These are phyloP conservation scores for Taurulus bubalis DNA, from an alignment of 2,113 vertebrate species.

Conservation along the genomic window DNA sequence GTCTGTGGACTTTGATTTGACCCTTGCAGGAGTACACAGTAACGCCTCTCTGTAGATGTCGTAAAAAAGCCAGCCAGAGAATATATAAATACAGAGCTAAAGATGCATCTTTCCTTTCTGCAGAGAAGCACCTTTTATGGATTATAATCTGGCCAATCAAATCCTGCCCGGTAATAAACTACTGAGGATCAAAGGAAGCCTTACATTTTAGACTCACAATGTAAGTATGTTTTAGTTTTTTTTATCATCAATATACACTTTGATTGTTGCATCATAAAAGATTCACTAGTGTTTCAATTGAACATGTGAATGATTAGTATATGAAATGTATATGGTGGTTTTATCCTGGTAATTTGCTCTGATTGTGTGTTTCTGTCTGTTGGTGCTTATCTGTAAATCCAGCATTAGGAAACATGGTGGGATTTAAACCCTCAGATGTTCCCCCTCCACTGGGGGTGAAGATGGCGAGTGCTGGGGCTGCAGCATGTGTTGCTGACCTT, in stretches of 20 bases:
- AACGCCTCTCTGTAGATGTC: conserved; percentile 80
- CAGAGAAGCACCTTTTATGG: conserved; percentile 41
- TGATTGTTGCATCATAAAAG: neutral
- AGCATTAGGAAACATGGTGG: conserved; percentile 82
- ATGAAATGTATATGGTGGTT: neutral
- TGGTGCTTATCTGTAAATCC: neutral
- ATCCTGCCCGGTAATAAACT: conserved; percentile 22
- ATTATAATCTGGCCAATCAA: conserved; percentile 60
- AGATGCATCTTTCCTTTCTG: conserved; percentile 48
- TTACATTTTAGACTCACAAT: conserved; percentile 1
- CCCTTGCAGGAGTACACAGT: conserved; percentile 54
- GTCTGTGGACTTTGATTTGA: conserved; percentile 83
- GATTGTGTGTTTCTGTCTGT: conserved; percentile 9
- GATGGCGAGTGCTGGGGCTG: conserved; percentile 87
- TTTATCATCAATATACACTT: conserved; percentile 3
- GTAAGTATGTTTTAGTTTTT: conserved; percentile 66
- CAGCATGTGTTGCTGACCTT: conserved; percentile 88
- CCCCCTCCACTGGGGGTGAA: conserved; percentile 86
- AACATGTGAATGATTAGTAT: conserved; percentile 1
- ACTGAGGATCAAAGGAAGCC: conserved; percentile 27
- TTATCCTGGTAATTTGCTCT: neutral
- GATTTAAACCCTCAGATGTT: conserved; percentile 83
- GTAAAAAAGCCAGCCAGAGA: conserved; percentile 59
- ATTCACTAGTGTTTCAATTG: neutral
- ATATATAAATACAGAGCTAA: conserved; percentile 72